A percentile compares a stretch with the other conserved stretches of the same genome.
Conservation (phyloP, 2,113 vertebrate species). For the Petromus typicus region DNA sequence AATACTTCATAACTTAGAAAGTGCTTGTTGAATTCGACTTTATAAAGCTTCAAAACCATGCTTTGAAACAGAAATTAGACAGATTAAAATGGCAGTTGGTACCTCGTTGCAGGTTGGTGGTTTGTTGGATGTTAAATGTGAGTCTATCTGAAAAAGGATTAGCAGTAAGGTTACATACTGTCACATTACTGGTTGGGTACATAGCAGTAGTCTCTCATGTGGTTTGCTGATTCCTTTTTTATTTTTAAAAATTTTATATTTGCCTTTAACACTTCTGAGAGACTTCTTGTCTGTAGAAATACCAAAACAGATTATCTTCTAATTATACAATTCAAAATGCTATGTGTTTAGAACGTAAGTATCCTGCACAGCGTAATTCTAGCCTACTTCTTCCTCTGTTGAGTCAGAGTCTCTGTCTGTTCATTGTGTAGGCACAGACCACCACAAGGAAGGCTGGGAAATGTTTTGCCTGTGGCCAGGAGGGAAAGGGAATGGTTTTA, state of each 20-base stretch:
- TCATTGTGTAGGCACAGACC: background rate
- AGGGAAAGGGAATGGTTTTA: background rate
- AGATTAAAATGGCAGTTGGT: background rate
- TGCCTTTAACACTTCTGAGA: background rate
- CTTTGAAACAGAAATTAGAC: background rate
- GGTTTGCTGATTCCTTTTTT: background rate
- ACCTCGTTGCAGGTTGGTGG: background rate
- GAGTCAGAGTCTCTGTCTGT: background rate
- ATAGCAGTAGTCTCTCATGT: constrained; percentile 5
- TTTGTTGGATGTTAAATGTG: constrained; percentile 5
- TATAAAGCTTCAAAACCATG: background rate
- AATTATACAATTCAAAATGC: background rate
- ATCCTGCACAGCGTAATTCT: background rate
- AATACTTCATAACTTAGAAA: background rate
- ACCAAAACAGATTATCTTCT: background rate
- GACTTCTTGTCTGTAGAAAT: background rate
- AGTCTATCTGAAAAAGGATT: background rate
- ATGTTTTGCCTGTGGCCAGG: background rate
- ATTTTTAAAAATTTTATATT: background rate
- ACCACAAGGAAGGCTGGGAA: background rate
- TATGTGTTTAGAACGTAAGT: constrained; percentile 5
- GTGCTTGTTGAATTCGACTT: background rate
- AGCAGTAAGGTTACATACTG: background rate
- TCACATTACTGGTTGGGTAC: background rate
- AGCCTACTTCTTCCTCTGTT: constrained; percentile 14